These are phyloP conservation scores for Cirrhinus molitorella DNA, from an alignment of 2,797 vertebrate genomes.

Conservation along the genomic window DNA sequence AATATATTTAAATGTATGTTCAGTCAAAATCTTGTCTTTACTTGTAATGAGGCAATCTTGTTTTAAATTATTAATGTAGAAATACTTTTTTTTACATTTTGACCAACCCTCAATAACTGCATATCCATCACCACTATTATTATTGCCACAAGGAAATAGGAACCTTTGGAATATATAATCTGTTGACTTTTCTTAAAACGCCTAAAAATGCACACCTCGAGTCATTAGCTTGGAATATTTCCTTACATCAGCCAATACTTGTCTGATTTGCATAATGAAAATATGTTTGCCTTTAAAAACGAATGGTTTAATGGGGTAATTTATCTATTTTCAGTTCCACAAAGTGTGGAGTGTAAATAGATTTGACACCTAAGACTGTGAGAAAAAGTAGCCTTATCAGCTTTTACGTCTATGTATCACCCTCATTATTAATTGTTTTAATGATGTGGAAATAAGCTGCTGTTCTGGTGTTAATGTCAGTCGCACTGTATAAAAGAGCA, in stretches of 20 bases:
- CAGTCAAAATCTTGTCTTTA: neutral
- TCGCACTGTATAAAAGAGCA: constrained; percentile 48
- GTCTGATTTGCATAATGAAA: constrained; percentile 16
- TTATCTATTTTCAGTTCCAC: constrained; percentile 24
- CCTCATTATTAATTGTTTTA: constrained; percentile 65
- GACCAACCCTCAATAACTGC: neutral
- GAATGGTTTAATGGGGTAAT: constrained; percentile 16
- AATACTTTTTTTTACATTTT: constrained; percentile 5
- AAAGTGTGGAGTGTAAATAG: constrained; percentile 23
- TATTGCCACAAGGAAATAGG: neutral
- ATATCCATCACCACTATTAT: neutral
- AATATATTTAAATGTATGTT: neutral
- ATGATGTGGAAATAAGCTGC: constrained; percentile 70
- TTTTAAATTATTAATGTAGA: neutral
- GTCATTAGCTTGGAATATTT: constrained; percentile 40
- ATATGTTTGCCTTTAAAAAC: constrained; percentile 42
- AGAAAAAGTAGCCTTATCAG: constrained; percentile 56
- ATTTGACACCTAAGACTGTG: constrained; percentile 27
- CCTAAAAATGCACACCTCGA: neutral
- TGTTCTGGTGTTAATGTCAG: constrained; percentile 57
- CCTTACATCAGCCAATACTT: constrained; percentile 29
- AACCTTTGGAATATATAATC: constrained; percentile 10
- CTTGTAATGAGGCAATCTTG: neutral
- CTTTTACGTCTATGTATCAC: constrained; percentile 58
- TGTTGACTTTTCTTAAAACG: constrained; percentile 32